Percentiles rank a stretch among this genome's conserved stretches.
phyloP scores from a whole-genome alignment of 2,888 invertebrate species.

The Tenthredo distinguenda region DNA sequence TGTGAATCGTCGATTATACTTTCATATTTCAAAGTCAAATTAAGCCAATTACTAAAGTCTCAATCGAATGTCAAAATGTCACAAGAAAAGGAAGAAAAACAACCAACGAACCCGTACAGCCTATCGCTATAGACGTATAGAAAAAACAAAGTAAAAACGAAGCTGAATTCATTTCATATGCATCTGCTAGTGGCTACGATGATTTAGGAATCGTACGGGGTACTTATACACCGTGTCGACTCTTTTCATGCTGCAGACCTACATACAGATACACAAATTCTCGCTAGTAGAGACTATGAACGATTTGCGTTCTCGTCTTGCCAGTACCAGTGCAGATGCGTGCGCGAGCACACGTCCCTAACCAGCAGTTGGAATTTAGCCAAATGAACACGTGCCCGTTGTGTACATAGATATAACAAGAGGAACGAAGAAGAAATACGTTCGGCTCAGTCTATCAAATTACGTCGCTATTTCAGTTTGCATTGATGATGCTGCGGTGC shows the following conservation, averaged over 20 bases:
- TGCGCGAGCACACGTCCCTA: slow-evolving; percentile 4
- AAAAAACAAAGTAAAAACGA: not conserved
- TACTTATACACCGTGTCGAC: not conserved
- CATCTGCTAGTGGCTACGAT: not conserved
- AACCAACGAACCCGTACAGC: not conserved
- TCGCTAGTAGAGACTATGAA: not conserved
- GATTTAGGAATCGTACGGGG: not conserved
- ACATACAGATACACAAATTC: not conserved
- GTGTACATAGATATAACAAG: not conserved
- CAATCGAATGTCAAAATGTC: not conserved
- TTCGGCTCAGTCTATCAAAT: not conserved
- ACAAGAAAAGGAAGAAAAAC: not conserved
- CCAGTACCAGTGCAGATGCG: slow-evolving; percentile 18
- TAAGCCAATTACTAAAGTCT: not conserved
- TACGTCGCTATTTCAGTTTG: slow-evolving; percentile 7
- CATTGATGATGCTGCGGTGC: not conserved
- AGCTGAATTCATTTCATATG: not conserved
- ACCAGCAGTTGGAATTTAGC: not conserved
- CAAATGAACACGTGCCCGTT: slow-evolving; percentile 7
- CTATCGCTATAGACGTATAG: no score
- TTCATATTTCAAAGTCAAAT: not conserved
- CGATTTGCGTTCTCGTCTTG: slow-evolving; percentile 8
- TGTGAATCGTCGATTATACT: not conserved
- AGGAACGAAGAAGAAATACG: not conserved
- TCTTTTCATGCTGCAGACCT: not conserved